Evolutionary conservation across 2,888 invertebrate species (phyloP).

Genomic region (Parapristionchus giblindavisi): DNA sequence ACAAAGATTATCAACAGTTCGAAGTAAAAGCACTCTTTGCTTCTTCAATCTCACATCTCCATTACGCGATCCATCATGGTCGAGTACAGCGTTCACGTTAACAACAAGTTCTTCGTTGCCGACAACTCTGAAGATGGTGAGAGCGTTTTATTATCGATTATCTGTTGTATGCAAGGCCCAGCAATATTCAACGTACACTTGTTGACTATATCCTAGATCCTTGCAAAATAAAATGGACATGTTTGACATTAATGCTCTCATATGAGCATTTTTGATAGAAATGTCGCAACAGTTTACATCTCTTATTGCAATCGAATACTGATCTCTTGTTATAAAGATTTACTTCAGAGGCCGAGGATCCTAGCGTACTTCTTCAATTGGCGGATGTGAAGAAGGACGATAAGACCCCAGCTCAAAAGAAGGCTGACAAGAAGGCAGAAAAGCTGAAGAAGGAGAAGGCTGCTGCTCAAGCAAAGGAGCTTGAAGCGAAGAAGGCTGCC

Average conservation of each 20-base stretch:
- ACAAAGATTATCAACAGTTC: slow-evolving; percentile 22
- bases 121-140: slow-evolving; percentile 62
- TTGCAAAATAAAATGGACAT: slow-evolving; percentile 7
- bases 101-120: slow-evolving; percentile 64
- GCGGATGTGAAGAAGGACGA: slow-evolving; percentile 55
- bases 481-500: slow-evolving; percentile 41
- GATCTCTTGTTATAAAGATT: neutral
- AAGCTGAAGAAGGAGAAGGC: slow-evolving; percentile 42
- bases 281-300: neutral
- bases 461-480: slow-evolving; percentile 35
- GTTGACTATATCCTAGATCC: slow-evolving; percentile 12
- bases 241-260: neutral
- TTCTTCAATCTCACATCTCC: neutral
- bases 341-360: slow-evolving; percentile 60
- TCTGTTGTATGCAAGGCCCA: slow-evolving; percentile 10
- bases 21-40: slow-evolving; percentile 17
- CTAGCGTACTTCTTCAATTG: slow-evolving; percentile 56
- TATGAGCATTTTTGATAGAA: neutral
- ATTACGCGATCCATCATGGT: slow-evolving; percentile 41
- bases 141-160: neutral
- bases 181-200: neutral
- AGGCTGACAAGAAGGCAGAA: slow-evolving; percentile 37
- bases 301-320: neutral
- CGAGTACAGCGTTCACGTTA: slow-evolving; percentile 61
- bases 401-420: slow-evolving; percentile 51